Evolutionary conservation across 2,113 vertebrate species (phyloP).

Genomic region (Xiphophorus couchianus): DNA sequence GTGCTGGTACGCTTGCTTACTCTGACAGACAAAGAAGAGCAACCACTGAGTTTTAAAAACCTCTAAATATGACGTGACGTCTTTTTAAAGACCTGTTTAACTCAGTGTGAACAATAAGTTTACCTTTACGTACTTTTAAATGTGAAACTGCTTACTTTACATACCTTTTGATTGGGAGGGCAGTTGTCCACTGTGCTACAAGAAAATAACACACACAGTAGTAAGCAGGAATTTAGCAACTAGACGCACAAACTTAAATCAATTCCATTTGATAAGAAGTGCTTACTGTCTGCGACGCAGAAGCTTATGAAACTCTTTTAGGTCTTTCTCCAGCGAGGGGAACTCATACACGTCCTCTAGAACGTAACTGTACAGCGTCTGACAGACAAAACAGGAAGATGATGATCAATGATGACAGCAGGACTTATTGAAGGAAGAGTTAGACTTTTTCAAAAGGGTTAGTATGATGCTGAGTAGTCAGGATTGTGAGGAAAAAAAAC

Average conservation of each 20-base stretch:
- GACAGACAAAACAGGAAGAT: constrained; percentile 25
- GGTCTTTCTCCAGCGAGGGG: constrained; percentile 92
- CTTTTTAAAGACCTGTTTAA: background rate
- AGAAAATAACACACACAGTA: constrained; percentile 27
- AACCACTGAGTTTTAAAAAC: background rate
- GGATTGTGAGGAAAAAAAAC: background rate
- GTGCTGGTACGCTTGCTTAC: constrained; percentile 93
- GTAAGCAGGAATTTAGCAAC: background rate
- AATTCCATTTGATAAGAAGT: background rate
- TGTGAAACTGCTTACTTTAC: background rate
- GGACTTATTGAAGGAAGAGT: background rate
- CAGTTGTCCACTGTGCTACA: constrained; percentile 95
- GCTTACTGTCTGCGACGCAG: constrained; percentile 96
- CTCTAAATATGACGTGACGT: background rate
- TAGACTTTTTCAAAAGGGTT: background rate
- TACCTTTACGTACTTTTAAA: background rate
- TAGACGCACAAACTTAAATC: background rate
- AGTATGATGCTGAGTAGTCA: background rate
- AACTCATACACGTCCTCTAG: constrained; percentile 97
- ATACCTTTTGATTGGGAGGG: constrained; percentile 87
- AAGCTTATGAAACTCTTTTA: constrained; percentile 98
- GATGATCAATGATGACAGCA: background rate
- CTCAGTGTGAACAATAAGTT: background rate
- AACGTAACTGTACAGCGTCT: constrained; percentile 95
- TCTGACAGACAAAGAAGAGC: constrained; percentile 75